Evolutionary conservation across 2,113 vertebrate species (phyloP).

Genomic region (Crotalus horridus): DNA sequence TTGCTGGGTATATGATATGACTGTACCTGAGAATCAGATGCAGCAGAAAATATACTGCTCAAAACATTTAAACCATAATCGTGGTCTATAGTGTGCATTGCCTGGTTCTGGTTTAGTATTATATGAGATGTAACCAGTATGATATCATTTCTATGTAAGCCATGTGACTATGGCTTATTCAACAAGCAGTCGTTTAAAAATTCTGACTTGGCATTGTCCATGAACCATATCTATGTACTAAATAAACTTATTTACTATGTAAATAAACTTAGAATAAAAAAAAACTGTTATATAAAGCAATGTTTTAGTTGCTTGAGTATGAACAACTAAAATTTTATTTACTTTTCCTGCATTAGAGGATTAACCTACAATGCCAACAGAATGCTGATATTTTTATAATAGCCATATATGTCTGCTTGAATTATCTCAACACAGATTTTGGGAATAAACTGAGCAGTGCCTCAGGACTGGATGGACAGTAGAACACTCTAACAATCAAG

Average conservation of each 20-base stretch:
- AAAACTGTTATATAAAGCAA: not conserved
- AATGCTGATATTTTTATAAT: conserved; percentile 9
- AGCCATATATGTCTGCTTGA: not conserved
- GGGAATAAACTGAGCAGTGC: conserved; percentile 26
- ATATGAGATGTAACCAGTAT: not conserved
- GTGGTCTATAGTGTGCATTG: not conserved
- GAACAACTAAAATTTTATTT: not conserved
- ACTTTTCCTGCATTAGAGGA: not conserved
- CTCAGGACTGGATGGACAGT: not conserved
- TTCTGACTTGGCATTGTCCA: not conserved
- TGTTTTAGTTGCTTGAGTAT: not conserved
- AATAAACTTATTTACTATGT: not conserved
- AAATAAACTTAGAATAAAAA: not conserved
- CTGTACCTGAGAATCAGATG: not conserved
- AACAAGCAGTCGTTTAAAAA: not conserved
- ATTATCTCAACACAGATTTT: conserved; percentile 29
- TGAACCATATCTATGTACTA: not conserved
- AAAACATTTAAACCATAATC: not conserved
- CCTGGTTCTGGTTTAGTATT: not conserved
- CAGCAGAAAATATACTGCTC: not conserved
- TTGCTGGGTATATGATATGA: not conserved
- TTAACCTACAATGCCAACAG: not conserved
- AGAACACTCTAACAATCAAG: not conserved
- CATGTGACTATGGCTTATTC: not conserved
- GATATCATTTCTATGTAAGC: not conserved